Base-by-base conservation (phyloP, 2,797 vertebrate genomes). In the Dendrocincla fuliginosa region DNA sequence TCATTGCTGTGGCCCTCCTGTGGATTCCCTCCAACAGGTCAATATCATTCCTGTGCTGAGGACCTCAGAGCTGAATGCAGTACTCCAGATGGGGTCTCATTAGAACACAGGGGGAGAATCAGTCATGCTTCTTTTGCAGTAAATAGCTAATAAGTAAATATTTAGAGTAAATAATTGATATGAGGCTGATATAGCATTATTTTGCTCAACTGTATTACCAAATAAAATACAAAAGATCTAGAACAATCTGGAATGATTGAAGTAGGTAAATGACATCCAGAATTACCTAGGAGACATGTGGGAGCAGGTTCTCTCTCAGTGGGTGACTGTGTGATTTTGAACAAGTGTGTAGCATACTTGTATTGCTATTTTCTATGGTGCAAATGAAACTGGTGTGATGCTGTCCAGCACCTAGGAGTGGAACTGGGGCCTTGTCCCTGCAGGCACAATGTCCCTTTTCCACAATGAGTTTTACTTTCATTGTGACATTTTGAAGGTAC, bases 401-500 rank as follows among this genome's bases (percentile, higher is more conserved):
- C 27, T 46, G 35, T 59, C 32, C 10, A 6, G 19, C 15, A 87
- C 22, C 37, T 56, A 23, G 17, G 28, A 83, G 32, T 74, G 49
- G 41, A 85, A 77, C 17, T 16, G 9, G 32, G 53, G 14, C 42
- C 60, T 88, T 49, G 27, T 67, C 44, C 46, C 33, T 81, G 37
- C n/a, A 60, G 39, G 30, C 60, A 73, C 33, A 70, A 32, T 44
- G 44, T 44, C 65, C 47, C 23, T 82, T 22, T 47, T 94, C 77
- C 44, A 76, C 74, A 74, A 71, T 68, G 83, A 83, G 78, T 94
- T 93, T 95, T 82, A 88, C 76, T 93, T 95, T 49, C 15, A 16
- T 91, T 93, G 88, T 93, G 91, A 96, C 89, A 97, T 96, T 97
- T 96, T 90, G 87, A 95, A 95, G 89, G 95, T 95, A 90, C 93